These are phyloP conservation scores for Cheilosia scutellata DNA, from an alignment of 2,888 invertebrate species.

Conservation along the genomic window DNA sequence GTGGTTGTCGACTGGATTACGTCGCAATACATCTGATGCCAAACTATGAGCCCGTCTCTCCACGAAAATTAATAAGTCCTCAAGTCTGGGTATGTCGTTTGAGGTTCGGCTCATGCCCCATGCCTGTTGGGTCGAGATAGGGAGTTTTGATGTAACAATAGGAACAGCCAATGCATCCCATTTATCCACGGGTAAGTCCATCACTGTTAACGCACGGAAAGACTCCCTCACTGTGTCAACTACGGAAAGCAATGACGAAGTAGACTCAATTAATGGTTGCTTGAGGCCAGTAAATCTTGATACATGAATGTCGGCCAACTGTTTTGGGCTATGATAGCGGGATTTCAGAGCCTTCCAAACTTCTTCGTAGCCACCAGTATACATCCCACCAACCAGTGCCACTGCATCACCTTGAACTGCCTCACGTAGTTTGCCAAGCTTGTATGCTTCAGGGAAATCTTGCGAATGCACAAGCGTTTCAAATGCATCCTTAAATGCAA, in stretches of 20 bases:
- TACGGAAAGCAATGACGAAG: slow-evolving; percentile 25
- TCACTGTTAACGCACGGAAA: slow-evolving; percentile 49
- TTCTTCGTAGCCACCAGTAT: slow-evolving; percentile 37
- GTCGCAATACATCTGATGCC: slow-evolving; percentile 24
- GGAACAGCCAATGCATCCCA: slow-evolving; percentile 61
- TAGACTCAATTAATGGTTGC: slow-evolving; percentile 14
- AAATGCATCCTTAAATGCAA: slow-evolving; percentile 43
- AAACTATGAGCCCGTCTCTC: slow-evolving; percentile 51
- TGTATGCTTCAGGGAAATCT: slow-evolving; percentile 47
- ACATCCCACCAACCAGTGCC: slow-evolving; percentile 36
- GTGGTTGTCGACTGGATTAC: slow-evolving; percentile 3
- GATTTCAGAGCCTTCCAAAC: slow-evolving; percentile 47
- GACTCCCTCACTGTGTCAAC: slow-evolving; percentile 54
- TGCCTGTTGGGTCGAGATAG: slow-evolving; percentile 25
- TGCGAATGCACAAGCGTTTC: slow-evolving; percentile 37
- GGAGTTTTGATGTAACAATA: slow-evolving; percentile 32
- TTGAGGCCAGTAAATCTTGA: slow-evolving; percentile 43
- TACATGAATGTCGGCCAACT: slow-evolving; percentile 56
- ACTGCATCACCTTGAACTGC: slow-evolving; percentile 49
- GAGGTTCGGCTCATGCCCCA: slow-evolving; percentile 40
- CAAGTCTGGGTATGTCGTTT: slow-evolving; percentile 35
- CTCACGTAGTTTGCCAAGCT: slow-evolving; percentile 48
- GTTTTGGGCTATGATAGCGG: slow-evolving; percentile 42
- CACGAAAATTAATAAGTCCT: slow-evolving; percentile 23
- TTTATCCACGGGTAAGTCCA: slow-evolving; percentile 51